phyloP scores from a whole-genome alignment of 2,888 invertebrate species.

The Philereme transversata region DNA sequence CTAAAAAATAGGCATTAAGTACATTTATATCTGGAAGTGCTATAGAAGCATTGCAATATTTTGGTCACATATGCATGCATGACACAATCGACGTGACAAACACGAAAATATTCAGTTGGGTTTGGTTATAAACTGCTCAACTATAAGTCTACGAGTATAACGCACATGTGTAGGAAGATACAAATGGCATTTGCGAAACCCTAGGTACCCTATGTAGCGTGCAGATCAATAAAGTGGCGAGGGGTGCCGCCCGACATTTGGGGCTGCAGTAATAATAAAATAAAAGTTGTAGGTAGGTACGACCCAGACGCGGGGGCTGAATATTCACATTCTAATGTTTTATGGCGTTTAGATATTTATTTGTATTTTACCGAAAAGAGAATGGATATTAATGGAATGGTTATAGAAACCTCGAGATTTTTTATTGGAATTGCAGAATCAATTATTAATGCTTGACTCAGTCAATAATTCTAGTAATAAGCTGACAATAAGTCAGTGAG shows the following conservation, averaged over 20 bases:
- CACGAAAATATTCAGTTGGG: too few species aligned
- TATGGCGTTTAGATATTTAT: slow-evolving; percentile 23
- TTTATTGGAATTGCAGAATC: too few species aligned
- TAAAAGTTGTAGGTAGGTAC: slow-evolving; percentile 32
- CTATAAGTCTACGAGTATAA: not conserved
- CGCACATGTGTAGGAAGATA: slow-evolving; percentile 9
- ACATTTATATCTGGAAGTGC: too few species aligned
- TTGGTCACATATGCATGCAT: too few species aligned
- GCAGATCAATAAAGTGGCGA: slow-evolving; percentile 63
- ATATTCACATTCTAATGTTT: slow-evolving; percentile 40
- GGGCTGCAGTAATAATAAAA: slow-evolving; percentile 48
- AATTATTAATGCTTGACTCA: too few species aligned
- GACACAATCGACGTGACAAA: too few species aligned
- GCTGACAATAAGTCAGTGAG: too few species aligned
- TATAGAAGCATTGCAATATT: too few species aligned
- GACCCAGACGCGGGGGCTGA: slow-evolving; percentile 32
- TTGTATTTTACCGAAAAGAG: slow-evolving; percentile 30
- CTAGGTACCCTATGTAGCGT: slow-evolving; percentile 63
- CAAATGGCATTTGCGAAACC: slow-evolving; percentile 39
- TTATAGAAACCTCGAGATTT: too few species aligned
- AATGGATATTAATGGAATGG: slow-evolving; percentile 14
- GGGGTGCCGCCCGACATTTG: slow-evolving; percentile 52
- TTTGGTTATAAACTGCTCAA: too few species aligned
- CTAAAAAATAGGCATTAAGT: too few species aligned
- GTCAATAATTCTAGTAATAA: too few species aligned